Evolutionary conservation across 2,888 invertebrate species (phyloP), one percentile per base, ranked within the genome.

Genomic region (Zootermopsis nevadensis): DNA sequence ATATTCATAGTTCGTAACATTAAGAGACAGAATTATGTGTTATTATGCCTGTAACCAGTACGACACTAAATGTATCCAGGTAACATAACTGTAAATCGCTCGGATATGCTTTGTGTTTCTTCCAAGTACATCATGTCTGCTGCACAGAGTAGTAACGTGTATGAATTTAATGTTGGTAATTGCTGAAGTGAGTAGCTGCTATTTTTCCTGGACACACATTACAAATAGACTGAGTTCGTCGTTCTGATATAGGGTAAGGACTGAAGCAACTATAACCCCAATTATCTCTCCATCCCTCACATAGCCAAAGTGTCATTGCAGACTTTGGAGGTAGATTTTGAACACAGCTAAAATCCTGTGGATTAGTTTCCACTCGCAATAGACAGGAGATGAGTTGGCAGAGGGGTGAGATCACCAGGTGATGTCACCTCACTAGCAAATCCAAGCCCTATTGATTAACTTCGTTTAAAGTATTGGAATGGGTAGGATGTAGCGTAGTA

Each of bases 381-480:
- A 24, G 72, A 31, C 27, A 31, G 67, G 72, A 35, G 19, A 10
- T 33, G 74, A 38, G 33, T 33, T 38, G n/a, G 38, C 1, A 74
- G 74, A 74, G 74, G 27, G 74, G 42, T 38, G 42, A n/a, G 74
- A 38, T 74, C 74, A 42, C n/a, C 33, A 27, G 74, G 42, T 38
- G 38, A 42, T 74, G 38, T 74, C 38, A 74, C 42, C 74, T 38
- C 69, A 69, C 69, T 4, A 22, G 22, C 8, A 60, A 60, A n/a
- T 10, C 12, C n/a, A 15, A 15, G 7, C 79, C 27, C 38, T 79
- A 79, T 79, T 79, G 79, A 79, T 79, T 79, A 79, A 79, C 79
- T 66, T 27, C 66, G 79, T 79, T 79, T 79, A 60, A 79, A 79
- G 35, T 60, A 60, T 35, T 79, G 35, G 79, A 22, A 15, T 24